Evolutionary conservation across 1,140 invertebrate genomes (phyloP), one percentile per base, ranked within the genome.

Genomic region (Plectus sambesii): DNA sequence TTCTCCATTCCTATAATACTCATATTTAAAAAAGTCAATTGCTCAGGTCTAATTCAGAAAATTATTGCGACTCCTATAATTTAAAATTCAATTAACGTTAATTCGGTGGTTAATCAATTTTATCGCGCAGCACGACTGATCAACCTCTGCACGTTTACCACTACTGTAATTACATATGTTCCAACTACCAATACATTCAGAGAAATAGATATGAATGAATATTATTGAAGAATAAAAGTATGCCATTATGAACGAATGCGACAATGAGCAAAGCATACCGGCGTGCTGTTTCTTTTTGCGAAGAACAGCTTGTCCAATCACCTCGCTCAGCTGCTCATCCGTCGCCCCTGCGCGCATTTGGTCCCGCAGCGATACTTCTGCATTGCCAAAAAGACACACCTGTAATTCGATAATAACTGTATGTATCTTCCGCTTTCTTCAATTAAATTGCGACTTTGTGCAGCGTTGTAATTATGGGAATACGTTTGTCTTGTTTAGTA

Each of bases 211-310:
- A 19, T 37, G 35, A 19, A 33, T 29, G n/a, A 33, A 27, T 27
- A 20, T 20, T 29, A 33, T 42, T 12, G 24, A 23, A 43, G 15
- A 59, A 46, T 27, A 23, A 43, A n/a, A n/a, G n/a, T n/a, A n/a
- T n/a, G 5, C 3, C 36, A 20, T 20, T 37, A 35, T 46, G 33
- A 3, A 9, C 24, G 17, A 33, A 29, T 12, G 30, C 25, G 27
- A 20, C 19, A 33, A 33, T 42, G 12, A 24, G 22, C 42, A 15
- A 59, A 46, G 26, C 24, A 43, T 76, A 90, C 88, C 88, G 69
- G 88, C 88, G 77, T 94, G 89, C 69, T 87, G 82, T 55, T 82
- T 82, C 68, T 90, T 87, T 69, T 93, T 93, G 47, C 81, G 76
- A 45, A 74, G 75, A 2, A 94, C 81, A 24, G 88, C 85, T 5